phyloP scores from a whole-genome alignment of 1,140 invertebrate genomes.

The Aphelenchoides avenae region DNA sequence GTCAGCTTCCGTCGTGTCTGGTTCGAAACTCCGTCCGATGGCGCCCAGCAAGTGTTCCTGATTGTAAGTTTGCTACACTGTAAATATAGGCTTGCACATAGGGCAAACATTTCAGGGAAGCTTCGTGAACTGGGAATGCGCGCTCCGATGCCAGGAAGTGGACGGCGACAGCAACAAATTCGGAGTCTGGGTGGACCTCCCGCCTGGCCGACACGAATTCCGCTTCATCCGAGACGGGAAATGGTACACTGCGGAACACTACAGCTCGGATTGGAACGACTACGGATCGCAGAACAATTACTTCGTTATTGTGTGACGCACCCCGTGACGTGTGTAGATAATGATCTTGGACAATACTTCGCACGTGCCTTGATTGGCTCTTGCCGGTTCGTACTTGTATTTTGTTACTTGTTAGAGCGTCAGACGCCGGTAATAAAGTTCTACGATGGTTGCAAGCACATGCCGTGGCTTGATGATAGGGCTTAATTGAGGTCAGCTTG shows the following conservation, averaged over 20 bases:
- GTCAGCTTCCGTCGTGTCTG: constrained; percentile 17
- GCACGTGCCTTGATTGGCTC: too few species aligned
- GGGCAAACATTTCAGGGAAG: constrained; percentile 35
- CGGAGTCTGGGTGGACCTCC: constrained; percentile 44
- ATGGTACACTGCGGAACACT: constrained; percentile 40
- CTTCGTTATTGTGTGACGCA: too few species aligned
- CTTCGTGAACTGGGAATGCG: constrained; percentile 53
- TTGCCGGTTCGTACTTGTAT: too few species aligned
- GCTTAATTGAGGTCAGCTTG: too few species aligned
- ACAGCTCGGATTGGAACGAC: constrained; percentile 33
- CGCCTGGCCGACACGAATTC: constrained; percentile 44
- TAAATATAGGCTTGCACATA: constrained; percentile 13
- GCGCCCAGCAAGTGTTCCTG: constrained; percentile 28
- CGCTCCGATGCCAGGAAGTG: constrained; percentile 34
- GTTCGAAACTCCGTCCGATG: constrained; percentile 27
- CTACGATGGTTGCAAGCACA: too few species aligned
- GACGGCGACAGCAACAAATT: constrained; percentile 22
- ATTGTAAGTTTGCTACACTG: constrained; percentile 25
- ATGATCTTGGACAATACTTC: too few species aligned
- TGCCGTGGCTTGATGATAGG: too few species aligned
- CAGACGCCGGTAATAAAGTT: too few species aligned
- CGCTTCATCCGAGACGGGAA: constrained; percentile 45
- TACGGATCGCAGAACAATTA: constrained; percentile 43
- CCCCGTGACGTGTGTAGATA: too few species aligned
- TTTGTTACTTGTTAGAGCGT: too few species aligned